Conservation (phyloP, 2,113 vertebrate genomes). For the Talpa occidentalis region DNA sequence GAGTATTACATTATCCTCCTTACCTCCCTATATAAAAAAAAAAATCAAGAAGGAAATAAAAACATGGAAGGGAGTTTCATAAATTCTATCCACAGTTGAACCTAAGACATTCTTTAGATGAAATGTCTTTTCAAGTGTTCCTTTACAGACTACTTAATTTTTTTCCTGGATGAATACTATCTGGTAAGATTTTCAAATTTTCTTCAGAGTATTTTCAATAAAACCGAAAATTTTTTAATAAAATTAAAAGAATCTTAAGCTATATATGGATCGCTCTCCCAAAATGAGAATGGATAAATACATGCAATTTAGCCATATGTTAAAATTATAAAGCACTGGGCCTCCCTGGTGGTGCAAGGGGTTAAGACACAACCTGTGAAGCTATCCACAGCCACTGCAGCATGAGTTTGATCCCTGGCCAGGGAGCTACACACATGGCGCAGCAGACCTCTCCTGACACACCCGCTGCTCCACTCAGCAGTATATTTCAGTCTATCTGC, state of each 20-base stretch:
- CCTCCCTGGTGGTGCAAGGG: no score
- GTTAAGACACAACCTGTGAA: no score
- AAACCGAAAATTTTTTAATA: not conserved
- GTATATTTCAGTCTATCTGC: no score
- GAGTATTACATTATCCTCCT: not conserved
- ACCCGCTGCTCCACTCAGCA: no score
- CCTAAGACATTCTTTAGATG: not conserved
- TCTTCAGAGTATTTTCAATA: not conserved
- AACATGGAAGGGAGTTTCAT: not conserved
- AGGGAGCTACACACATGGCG: no score
- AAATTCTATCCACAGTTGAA: not conserved
- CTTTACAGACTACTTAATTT: conserved; percentile 2
- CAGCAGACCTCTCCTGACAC: no score
- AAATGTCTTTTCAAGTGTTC: not conserved
- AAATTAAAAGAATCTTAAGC: not conserved
- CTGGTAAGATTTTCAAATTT: not conserved
- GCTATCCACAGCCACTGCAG: no score
- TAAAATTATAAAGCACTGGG: not conserved
- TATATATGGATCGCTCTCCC: not conserved
- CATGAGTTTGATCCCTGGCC: no score
- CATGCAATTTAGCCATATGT: not conserved
- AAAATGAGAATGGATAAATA: not conserved
- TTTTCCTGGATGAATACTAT: not conserved
- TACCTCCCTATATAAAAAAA: not conserved
- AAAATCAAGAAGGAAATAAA: not conserved